These are phyloP conservation scores for Rhabdornis inornatus DNA, from an alignment of 2,113 vertebrate genomes.

Conservation along the genomic window DNA sequence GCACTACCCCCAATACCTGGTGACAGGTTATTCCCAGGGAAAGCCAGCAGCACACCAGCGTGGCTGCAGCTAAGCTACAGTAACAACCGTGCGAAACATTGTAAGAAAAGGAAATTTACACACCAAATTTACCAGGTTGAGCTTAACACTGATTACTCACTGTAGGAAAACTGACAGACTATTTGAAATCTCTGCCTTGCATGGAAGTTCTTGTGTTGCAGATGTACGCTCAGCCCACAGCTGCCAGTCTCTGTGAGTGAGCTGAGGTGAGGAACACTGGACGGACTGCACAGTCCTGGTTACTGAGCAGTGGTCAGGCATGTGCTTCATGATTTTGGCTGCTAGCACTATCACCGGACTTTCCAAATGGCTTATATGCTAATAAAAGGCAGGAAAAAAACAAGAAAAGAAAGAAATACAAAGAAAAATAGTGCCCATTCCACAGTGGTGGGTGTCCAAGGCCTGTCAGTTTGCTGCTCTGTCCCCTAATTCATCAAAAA, in stretches of 20 bases:
- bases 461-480: background rate
- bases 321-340: background rate
- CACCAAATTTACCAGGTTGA: background rate
- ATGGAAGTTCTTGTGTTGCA: background rate
- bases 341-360: background rate
- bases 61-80: background rate
- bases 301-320: background rate
- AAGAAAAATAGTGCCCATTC: background rate
- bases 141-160: background rate
- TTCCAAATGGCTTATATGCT: background rate
- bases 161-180: background rate
- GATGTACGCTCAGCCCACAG: background rate
- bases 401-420: background rate
- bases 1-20: background rate
- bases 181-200: background rate
- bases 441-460: background rate
- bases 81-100: background rate
- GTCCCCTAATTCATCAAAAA: background rate
- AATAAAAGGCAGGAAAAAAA: background rate
- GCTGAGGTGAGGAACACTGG: background rate
- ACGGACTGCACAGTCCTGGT: background rate
- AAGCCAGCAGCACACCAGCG: background rate
- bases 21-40: background rate
- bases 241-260: background rate
- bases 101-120: background rate